These are phyloP conservation scores for Dorcus hopei DNA, from an alignment of 2,888 invertebrate species.

Conservation along the genomic window DNA sequence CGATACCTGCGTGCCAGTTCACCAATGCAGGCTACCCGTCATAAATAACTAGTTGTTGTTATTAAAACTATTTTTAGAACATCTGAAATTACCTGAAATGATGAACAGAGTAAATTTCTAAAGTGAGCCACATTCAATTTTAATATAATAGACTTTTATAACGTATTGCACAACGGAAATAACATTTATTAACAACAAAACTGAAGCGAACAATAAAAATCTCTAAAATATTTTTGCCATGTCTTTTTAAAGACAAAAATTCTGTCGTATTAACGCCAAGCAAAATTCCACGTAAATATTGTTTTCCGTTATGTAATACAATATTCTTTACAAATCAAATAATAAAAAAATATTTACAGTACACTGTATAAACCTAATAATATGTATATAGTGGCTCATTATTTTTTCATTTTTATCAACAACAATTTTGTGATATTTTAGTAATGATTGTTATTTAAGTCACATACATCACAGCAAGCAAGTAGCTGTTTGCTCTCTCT, in stretches of 20 bases:
- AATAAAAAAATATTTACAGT: constrained; percentile 28
- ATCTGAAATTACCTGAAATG: constrained; percentile 47
- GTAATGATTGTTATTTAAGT: constrained; percentile 57
- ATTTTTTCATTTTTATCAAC: constrained; percentile 54
- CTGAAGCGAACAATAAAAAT: too few species aligned
- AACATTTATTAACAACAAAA: background rate
- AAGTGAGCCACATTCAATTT: constrained; percentile 33
- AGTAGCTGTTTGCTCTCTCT: constrained; percentile 40
- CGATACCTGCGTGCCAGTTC: constrained; percentile 28
- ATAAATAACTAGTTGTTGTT: constrained; percentile 49
- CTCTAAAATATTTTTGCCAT: too few species aligned
- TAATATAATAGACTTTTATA: constrained; percentile 22
- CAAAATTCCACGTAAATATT: constrained; percentile 1
- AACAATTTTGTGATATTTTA: constrained; percentile 59
- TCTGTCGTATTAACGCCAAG: background rate
- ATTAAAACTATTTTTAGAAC: constrained; percentile 47
- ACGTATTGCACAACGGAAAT: constrained; percentile 17
- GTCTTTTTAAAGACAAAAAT: background rate
- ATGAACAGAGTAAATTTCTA: constrained; percentile 38
- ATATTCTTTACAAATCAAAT: constrained; percentile 16
- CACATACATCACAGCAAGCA: constrained; percentile 49
- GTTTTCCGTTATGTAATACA: constrained; percentile 1
- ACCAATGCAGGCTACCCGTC: constrained; percentile 43
- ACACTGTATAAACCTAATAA: constrained; percentile 31
- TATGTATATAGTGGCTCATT: constrained; percentile 51